Conservation (phyloP, 2,113 vertebrate genomes). For the Neomonachus schauinslandi region DNA sequence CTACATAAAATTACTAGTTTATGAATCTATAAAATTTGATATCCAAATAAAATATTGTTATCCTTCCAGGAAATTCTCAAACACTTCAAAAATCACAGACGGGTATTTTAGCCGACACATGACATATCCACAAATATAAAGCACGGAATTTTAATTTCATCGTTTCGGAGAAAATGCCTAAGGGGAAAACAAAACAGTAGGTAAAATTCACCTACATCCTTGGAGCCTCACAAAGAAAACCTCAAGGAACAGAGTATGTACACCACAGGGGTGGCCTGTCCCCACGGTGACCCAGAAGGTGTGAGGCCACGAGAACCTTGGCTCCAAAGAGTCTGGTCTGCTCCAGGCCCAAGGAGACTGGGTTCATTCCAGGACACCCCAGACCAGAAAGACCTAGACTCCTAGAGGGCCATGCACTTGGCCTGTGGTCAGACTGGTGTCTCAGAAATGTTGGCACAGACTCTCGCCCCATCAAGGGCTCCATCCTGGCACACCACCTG, state of each 20-base stretch:
- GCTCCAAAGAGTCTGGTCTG: not conserved
- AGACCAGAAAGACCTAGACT: not conserved
- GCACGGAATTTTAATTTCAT: not conserved
- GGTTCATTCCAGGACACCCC: not conserved
- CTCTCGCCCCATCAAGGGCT: not conserved
- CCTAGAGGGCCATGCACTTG: rapidly evolving
- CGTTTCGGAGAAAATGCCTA: not conserved
- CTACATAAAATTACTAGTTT: constrained; percentile 41
- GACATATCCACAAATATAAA: not conserved
- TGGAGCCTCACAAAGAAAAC: not conserved
- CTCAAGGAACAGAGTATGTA: not conserved
- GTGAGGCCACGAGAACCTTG: not conserved
- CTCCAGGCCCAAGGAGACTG: not conserved
- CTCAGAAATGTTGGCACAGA: not conserved
- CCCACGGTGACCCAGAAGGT: not conserved
- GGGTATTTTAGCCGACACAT: not conserved
- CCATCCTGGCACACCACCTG: rapidly evolving
- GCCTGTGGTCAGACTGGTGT: not conserved
- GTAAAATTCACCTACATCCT: not conserved
- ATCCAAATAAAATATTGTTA: constrained; percentile 35
- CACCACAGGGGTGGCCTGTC: not conserved
- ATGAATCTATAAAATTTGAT: constrained; percentile 41
- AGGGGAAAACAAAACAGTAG: not conserved
- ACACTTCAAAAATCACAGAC: not conserved
- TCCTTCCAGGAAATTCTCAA: constrained; percentile 20